Percentiles rank a stretch among this genome's conserved stretches.
Conservation (phyloP, 2,797 vertebrate species). For the Leontocebus nigricollis region DNA sequence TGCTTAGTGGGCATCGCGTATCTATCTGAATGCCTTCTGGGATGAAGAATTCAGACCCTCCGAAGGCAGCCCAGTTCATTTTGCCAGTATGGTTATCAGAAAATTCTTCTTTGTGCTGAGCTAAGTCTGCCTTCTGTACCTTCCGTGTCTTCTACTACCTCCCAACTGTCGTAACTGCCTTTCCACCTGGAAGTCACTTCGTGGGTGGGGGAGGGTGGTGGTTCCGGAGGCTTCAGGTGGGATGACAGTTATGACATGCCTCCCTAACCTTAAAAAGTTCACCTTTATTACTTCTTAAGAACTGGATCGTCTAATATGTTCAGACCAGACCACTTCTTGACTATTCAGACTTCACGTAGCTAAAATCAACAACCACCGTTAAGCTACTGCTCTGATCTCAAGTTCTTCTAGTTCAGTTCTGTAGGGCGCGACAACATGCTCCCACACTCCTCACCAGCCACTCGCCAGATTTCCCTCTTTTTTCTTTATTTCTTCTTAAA, state of each 20-base stretch:
- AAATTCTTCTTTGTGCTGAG: slow-evolving; percentile 62
- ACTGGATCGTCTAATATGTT: neutral
- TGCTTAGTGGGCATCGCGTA: slow-evolving; percentile 55
- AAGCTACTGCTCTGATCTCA: neutral
- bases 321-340: neutral
- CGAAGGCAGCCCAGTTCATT: slow-evolving; percentile 71
- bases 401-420: neutral
- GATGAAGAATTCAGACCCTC: slow-evolving; percentile 62
- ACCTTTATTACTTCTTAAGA: neutral
- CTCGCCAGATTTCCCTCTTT: neutral
- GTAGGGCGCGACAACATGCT: neutral
- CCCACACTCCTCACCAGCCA: neutral
- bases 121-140: slow-evolving; percentile 63
- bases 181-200: neutral
- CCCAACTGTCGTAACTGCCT: slow-evolving; percentile 78
- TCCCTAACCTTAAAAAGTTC: neutral
- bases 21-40: slow-evolving; percentile 67
- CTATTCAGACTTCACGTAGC: neutral
- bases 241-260: neutral
- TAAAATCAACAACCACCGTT: neutral
- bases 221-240: neutral
- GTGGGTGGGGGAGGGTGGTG: neutral
- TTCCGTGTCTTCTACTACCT: slow-evolving; percentile 49
- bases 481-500: neutral
- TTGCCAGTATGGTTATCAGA: slow-evolving; percentile 39